Percentiles rank a stretch among this genome's conserved stretches.
Evolutionary conservation across 2,888 invertebrate species (phyloP).

Genomic region (Lepeophtheirus nordmannii): DNA sequence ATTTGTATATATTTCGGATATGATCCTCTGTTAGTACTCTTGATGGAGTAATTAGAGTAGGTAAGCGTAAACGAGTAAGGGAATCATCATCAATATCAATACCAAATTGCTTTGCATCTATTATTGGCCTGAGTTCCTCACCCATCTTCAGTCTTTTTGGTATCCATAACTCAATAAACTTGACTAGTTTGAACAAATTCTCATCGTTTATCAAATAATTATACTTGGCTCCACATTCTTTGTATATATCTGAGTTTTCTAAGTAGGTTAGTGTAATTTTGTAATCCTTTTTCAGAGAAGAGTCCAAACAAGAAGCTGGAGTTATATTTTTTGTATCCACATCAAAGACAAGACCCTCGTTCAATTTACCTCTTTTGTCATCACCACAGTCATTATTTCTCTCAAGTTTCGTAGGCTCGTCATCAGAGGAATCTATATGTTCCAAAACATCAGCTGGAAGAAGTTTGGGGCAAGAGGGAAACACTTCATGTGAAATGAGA

Average conservation of each 20-base stretch:
- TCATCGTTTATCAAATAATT: not conserved
- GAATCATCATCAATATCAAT: not conserved
- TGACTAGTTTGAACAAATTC: not conserved
- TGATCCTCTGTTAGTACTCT: not conserved
- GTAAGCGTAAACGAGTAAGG: not conserved
- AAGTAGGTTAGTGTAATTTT: not conserved
- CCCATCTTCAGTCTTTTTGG: constrained; percentile 3
- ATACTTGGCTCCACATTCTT: too few species aligned
- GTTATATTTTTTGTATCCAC: too few species aligned
- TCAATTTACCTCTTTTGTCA: too few species aligned
- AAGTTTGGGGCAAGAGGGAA: not conserved
- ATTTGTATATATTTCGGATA: not conserved
- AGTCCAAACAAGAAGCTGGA: too few species aligned
- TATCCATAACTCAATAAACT: not conserved
- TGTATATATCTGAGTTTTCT: not conserved
- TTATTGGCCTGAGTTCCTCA: not conserved
- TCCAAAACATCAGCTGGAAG: constrained; percentile 1
- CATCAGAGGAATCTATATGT: not conserved
- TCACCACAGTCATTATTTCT: not conserved
- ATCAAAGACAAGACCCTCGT: too few species aligned
- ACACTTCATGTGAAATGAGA: not conserved
- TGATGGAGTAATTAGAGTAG: not conserved
- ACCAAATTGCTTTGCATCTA: constrained; percentile 4
- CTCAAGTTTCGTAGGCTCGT: not conserved
- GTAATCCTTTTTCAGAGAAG: not conserved